Evolutionary conservation across 2,888 invertebrate species (phyloP), one percentile per base, ranked within the genome.

Genomic region (Epinotia brunnichana): DNA sequence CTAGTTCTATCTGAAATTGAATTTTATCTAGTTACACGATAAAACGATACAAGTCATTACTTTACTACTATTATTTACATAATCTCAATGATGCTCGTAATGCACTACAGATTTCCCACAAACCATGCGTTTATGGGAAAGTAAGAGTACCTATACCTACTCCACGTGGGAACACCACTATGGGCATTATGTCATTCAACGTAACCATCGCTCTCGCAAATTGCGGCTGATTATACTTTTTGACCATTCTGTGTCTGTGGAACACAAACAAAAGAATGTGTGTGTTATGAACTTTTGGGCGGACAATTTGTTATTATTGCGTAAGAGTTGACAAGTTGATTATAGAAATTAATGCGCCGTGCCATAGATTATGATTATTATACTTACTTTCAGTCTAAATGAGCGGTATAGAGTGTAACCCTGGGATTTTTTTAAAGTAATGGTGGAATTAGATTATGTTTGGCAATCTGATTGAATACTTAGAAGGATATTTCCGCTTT

Each of bases 181-280:
- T 19, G 48, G n/a, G 53, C 63, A 73, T 73, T 73, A 73, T 73
- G 63, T 73, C 73, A 73, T 57, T 63, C n/a, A 59, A 69, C 69
- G 73, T 73, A 73, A 73, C 73, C 39, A 53, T 72, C 39, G 35
- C 39, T 19, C 53, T 62, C 51, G 69, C 57, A 73, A 73, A 73
- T 73, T 73, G 69, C 19, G 17, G 39, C 69, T 51, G 68, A 73
- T 73, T 73, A 63, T 63, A 63, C 69, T 73, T 69, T 69, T 73
- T 63, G 63, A 63, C 56, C 68, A 68, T 29, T 44, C 21, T 24
- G 56, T 24, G 19, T 44, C 15, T 41, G 17, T 35, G 29, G 44
- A 54, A 44, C 57, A 19, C 29, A 57, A 70, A 70, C 54, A 70
- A 41, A 62, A 70, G 44, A 56, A 48, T 56, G 35, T 11, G 39